Evolutionary conservation across 1,140 invertebrate genomes (phyloP).

Genomic region (Argopecten irradians): DNA sequence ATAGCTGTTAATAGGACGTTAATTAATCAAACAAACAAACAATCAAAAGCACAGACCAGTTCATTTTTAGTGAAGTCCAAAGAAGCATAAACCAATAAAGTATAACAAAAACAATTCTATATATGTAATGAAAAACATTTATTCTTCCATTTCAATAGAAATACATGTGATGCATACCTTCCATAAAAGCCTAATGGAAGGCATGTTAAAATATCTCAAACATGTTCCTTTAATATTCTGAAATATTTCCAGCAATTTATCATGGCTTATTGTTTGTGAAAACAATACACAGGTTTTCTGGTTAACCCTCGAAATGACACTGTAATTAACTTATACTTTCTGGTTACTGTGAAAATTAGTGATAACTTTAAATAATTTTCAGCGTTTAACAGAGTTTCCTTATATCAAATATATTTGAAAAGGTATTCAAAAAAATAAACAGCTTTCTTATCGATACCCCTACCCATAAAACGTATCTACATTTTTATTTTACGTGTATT

Average conservation of each 20-base stretch:
- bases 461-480: not conserved
- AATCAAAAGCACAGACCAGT: no score
- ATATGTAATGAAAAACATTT: conserved; percentile 20
- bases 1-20: no score
- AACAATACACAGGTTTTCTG: no score
- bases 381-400: not conserved
- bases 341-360: no score
- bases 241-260: no score
- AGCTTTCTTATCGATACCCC: not conserved
- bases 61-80: no score
- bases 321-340: no score
- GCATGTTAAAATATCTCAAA: not conserved
- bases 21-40: no score
- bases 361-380: no score
- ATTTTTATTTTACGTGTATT: not conserved
- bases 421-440: not conserved
- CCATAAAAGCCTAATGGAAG: not conserved
- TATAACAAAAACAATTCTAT: not conserved
- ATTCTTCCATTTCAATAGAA: not conserved
- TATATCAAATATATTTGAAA: not conserved
- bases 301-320: no score
- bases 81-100: not conserved
- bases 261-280: no score
- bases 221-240: not conserved
- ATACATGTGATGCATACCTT: not conserved